phyloP scores from a whole-genome alignment of 2,113 vertebrate genomes.

The Misgurnus anguillicaudatus region DNA sequence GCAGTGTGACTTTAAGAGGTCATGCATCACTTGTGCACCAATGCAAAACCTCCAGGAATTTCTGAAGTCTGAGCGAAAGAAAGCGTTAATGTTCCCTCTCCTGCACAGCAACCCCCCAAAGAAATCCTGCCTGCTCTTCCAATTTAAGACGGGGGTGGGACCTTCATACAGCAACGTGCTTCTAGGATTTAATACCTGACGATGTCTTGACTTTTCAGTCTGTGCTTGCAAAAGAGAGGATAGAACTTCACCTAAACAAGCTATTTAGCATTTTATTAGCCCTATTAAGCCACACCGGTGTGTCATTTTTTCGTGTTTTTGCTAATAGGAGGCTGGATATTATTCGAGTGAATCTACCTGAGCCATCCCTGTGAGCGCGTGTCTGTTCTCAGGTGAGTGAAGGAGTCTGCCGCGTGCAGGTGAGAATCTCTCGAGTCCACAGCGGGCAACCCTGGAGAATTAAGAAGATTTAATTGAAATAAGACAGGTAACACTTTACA shows the following conservation, averaged over 20 bases:
- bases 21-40: constrained; percentile 8
- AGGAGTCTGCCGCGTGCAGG: constrained; percentile 51
- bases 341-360: constrained; percentile 58
- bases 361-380: constrained; percentile 58
- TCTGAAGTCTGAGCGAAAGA: constrained; percentile 11
- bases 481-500: too few species aligned
- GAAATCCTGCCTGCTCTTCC: constrained; percentile 47
- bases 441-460: constrained; percentile 2
- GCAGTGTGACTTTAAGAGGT: neutral
- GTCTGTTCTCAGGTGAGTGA: constrained; percentile 73
- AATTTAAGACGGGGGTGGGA: constrained; percentile 64
- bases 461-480: neutral
- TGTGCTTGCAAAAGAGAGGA: constrained; percentile 39
- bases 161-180: constrained; percentile 54
- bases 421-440: constrained; percentile 39
- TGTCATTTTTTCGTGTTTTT: constrained; percentile 6
- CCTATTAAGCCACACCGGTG: neutral
- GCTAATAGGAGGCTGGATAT: constrained; percentile 18
- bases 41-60: constrained; percentile 23
- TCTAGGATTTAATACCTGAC: constrained; percentile 62
- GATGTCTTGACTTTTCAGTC: constrained; percentile 55
- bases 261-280: constrained; percentile 19
- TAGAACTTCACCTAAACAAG: neutral
- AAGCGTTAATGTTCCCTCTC: constrained; percentile 30
- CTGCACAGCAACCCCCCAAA: constrained; percentile 2